Conservation (phyloP, 2,888 invertebrate genomes). For the Pachliopta kotzebuea region DNA sequence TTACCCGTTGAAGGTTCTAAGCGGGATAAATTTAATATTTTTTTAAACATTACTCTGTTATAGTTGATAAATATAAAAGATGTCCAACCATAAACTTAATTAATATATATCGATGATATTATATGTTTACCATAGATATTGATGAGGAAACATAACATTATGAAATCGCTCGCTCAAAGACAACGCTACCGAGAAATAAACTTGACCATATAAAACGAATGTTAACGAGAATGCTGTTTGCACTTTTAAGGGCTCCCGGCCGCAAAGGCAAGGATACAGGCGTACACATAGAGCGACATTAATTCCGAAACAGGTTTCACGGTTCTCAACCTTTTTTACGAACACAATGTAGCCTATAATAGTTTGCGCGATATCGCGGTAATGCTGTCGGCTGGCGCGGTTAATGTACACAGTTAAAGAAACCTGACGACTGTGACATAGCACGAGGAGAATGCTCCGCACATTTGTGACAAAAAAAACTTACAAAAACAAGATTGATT, state of each 20-base stretch:
- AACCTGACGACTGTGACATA: constrained; percentile 33
- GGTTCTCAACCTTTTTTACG: constrained; percentile 33
- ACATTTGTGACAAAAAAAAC: constrained; percentile 31
- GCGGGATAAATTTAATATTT: no score
- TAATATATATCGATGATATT: constrained; percentile 6
- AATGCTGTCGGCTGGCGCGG: constrained; percentile 23
- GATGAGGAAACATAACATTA: constrained; percentile 28
- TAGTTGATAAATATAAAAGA: background rate
- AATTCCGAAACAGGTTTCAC: constrained; percentile 32
- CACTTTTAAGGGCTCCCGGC: constrained; percentile 71
- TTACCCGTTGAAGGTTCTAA: no score
- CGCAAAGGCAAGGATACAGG: constrained; percentile 46
- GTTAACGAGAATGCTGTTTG: constrained; percentile 67
- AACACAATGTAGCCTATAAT: constrained; percentile 26
- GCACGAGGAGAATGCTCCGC: constrained; percentile 31
- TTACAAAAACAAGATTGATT: constrained; percentile 18
- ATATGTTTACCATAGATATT: constrained; percentile 24
- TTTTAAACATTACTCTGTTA: background rate
- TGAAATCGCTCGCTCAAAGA: constrained; percentile 32
- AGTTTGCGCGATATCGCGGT: constrained; percentile 11
- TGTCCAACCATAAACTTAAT: background rate
- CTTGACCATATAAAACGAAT: constrained; percentile 61
- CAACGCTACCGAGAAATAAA: constrained; percentile 45
- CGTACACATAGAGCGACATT: constrained; percentile 37
- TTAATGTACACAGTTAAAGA: constrained; percentile 31